A percentile compares a stretch with the other conserved stretches of the same genome.
These are phyloP conservation scores for Mesorhabditis sp. DNA, from an alignment of 2,888 invertebrate genomes.

Conservation along the genomic window DNA sequence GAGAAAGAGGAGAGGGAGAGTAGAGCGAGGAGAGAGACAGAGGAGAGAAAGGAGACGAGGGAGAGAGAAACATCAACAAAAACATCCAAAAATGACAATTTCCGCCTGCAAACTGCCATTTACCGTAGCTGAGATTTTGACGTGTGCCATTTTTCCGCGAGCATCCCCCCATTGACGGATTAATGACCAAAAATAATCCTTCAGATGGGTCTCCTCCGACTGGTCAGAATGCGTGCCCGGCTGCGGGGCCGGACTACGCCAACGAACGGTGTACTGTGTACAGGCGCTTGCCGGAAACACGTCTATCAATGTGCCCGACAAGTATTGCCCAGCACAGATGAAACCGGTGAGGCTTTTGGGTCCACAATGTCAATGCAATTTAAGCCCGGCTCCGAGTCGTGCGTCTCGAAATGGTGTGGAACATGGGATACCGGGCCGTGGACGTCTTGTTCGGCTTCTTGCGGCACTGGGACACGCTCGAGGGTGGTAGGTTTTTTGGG, in stretches of 20 bases:
- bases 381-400: conserved; percentile 27
- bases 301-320: conserved; percentile 31
- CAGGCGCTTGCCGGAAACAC: conserved; percentile 27
- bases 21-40: too few relatives aligned
- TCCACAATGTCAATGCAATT: not conserved
- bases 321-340: conserved; percentile 27
- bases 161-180: not conserved
- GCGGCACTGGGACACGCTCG: conserved; percentile 37
- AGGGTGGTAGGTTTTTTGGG: conserved; percentile 9
- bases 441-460: conserved; percentile 35
- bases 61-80: too few relatives aligned
- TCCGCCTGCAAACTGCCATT: too few relatives aligned
- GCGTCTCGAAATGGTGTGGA: conserved; percentile 29
- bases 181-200: conserved; percentile 15
- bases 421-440: conserved; percentile 38
- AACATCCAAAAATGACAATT: too few relatives aligned
- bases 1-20: too few relatives aligned
- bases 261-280: conserved; percentile 79
- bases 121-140: too few relatives aligned
- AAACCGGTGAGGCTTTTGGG: conserved; percentile 24
- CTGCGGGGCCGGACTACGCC: conserved; percentile 84
- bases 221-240: conserved; percentile 88
- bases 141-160: not conserved
- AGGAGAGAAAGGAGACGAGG: too few relatives aligned
- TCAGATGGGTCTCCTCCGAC: conserved; percentile 83